Conservation (phyloP, 2,113 vertebrate genomes). For the Corythaixoides concolor region DNA sequence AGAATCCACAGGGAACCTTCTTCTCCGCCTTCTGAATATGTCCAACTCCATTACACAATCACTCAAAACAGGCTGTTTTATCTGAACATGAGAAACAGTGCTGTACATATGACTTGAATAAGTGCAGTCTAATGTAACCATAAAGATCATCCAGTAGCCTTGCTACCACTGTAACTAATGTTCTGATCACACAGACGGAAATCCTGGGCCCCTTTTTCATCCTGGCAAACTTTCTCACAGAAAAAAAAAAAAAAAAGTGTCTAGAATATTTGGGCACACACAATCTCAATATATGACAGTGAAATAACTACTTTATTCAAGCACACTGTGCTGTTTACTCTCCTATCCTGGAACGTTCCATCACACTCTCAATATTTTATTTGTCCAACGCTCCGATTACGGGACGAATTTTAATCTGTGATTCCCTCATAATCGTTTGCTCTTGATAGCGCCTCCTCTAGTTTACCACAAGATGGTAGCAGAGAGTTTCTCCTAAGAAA, state of each 20-base stretch:
- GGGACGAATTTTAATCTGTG: neutral
- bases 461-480: neutral
- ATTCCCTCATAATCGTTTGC: fast-evolving
- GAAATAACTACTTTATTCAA: neutral
- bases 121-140: neutral
- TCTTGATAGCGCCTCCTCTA: neutral
- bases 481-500: neutral
- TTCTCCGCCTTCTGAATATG: neutral
- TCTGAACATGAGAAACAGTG: neutral
- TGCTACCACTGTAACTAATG: neutral
- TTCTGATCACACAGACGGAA: neutral
- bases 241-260: neutral
- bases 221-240: neutral
- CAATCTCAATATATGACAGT: neutral
- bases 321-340: neutral
- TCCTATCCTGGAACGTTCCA: neutral
- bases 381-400: fast-evolving
- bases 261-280: neutral
- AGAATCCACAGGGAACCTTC: neutral
- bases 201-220: neutral
- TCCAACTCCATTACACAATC: neutral
- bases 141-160: neutral
- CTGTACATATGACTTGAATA: neutral
- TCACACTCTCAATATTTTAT: neutral
- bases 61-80: neutral